These are phyloP conservation scores for Pangasianodon hypophthalmus DNA, from an alignment of 2,113 vertebrate genomes.

Conservation along the genomic window DNA sequence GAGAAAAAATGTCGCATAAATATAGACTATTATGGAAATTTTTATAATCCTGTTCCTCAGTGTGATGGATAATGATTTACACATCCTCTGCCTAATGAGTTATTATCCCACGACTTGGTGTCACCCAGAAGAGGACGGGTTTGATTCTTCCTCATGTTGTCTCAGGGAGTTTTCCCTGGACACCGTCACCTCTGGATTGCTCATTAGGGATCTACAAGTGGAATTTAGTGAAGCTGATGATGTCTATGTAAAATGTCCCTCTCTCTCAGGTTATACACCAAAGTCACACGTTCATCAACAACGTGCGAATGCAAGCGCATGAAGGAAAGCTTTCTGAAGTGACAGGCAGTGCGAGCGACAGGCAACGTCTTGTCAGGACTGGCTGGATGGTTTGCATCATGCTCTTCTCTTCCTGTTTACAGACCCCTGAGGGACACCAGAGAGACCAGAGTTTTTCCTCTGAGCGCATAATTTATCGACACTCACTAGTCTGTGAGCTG, in stretches of 20 bases:
- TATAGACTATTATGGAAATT: no score
- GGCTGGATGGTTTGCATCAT: neutral
- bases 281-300: neutral
- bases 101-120: neutral
- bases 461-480: neutral
- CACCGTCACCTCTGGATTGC: neutral
- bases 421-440: neutral
- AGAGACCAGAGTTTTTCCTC: neutral
- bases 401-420: neutral
- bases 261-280: neutral
- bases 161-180: neutral
- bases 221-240: neutral
- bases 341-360: neutral
- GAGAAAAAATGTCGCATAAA: no score
- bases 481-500: neutral
- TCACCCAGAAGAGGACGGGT: neutral
- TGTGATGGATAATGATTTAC: neutral
- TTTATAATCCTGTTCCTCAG: no score
- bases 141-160: neutral
- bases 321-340: neutral
- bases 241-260: neutral
- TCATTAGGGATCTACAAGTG: neutral
- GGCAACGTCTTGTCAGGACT: neutral
- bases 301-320: neutral
- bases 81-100: neutral